Conservation (phyloP, 2,113 vertebrate genomes). For the Panthera uncia region DNA sequence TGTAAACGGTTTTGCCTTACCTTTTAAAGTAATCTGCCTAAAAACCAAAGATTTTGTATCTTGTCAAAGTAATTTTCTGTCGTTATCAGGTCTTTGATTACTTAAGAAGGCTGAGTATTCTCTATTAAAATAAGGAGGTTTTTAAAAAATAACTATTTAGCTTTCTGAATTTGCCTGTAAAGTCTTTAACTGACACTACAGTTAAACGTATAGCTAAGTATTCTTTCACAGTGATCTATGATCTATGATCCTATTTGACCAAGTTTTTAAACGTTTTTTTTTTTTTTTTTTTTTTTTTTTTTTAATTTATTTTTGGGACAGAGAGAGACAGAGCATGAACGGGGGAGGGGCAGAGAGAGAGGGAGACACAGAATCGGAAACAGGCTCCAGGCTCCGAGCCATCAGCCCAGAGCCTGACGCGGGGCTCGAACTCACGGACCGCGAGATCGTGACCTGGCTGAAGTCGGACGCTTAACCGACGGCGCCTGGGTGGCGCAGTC, state of each 20-base stretch:
- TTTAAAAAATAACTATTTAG: background rate
- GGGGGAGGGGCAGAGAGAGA: no score
- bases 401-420: no score
- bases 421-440: no score
- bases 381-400: no score
- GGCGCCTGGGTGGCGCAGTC: no score
- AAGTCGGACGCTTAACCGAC: no score
- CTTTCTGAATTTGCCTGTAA: background rate
- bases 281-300: no score
- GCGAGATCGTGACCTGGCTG: no score
- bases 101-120: background rate
- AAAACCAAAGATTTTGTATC: background rate
- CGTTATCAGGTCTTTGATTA: background rate
- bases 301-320: no score
- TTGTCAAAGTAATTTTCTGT: background rate
- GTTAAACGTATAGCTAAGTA: background rate
- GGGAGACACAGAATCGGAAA: no score
- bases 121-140: background rate
- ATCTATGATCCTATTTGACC: background rate
- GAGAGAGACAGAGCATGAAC: no score
- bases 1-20: background rate
- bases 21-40: background rate
- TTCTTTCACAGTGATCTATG: background rate
- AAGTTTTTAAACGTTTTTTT: no score
- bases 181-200: background rate